Percentiles rank a stretch among this genome's conserved stretches.
Conservation (phyloP, 2,888 invertebrate genomes). For the Aspidiotus destructor region DNA sequence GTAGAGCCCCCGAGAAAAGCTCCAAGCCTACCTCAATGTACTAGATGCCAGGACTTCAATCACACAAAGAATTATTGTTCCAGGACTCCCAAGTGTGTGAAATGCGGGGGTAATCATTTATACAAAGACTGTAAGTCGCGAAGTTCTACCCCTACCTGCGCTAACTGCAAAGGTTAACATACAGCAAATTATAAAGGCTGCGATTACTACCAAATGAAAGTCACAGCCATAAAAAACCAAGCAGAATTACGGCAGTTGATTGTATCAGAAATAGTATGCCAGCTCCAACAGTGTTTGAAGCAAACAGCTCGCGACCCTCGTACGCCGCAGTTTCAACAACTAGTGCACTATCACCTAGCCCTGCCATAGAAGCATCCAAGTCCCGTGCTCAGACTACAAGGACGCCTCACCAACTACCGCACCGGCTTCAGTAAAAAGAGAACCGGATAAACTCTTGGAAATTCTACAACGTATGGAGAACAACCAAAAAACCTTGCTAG, state of each 20-base stretch:
- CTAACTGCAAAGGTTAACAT: slow-evolving; percentile 2
- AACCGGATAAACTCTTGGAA: background rate
- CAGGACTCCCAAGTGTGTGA: slow-evolving; percentile 1
- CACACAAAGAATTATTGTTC: slow-evolving; percentile 8
- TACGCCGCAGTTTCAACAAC: slow-evolving; percentile 5
- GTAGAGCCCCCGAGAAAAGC: slow-evolving; percentile 6
- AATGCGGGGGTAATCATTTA: background rate
- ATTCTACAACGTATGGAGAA: background rate
- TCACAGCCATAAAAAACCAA: background rate
- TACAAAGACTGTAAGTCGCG: slow-evolving; percentile 9
- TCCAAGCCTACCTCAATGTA: slow-evolving; percentile 6
- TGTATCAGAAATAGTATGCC: background rate
- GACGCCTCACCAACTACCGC: background rate
- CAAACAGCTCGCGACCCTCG: background rate
- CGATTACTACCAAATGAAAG: background rate
- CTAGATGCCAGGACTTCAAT: background rate
- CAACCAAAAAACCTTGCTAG: background rate
- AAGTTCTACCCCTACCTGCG: background rate
- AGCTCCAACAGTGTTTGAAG: background rate
- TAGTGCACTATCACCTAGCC: background rate
- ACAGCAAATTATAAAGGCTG: slow-evolving; percentile 12
- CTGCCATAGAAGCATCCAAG: background rate
- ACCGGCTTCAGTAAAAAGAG: background rate
- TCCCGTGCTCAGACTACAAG: background rate
- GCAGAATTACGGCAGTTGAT: background rate